Base-by-base conservation (phyloP, 2,888 invertebrate genomes). In the Gortyna flavago region DNA sequence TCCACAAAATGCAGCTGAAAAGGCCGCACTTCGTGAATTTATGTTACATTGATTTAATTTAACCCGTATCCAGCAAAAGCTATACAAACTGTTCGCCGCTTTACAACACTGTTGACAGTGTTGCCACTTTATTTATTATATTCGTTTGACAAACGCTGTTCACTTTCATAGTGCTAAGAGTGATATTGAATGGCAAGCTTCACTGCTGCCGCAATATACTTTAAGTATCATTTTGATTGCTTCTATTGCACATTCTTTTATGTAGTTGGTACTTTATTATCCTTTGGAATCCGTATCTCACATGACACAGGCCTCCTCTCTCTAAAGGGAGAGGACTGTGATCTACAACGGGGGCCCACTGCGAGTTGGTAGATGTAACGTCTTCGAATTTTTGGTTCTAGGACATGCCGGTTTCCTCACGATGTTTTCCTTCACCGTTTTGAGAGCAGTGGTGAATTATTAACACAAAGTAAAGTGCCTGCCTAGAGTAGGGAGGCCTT, bases 21-120 rank as follows among this genome's bases (percentile, higher is more conserved):
- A 83, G 44, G 44, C 71, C 57, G 51, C 83, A 74, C 54, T 83
- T 57, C 38, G 38, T 72, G 64, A 75, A 75, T n/a, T n/a, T n/a
- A 79, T 48, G 84, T 79, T 72, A 78, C 86, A 83, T 75, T 80
- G 86, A 83, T 78, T 86, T 83, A 75, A 87, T 85, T 85, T 75
- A 87, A 77, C 13, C 62, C 64, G 65, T 62, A 75, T 78, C 74
- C 78, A 38, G 76, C 38, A 65, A 69, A 35, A 69, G 69, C 72
- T 51, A 73, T 77, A 77, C 86, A 83, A 77, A 77, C 44, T 62
- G 59, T 76, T 81, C 54, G 54, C 41, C 59, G 72, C 32, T 82
- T 76, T 41, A 65, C 48, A 71, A 54, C 32, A 35, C 65, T 59
- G 83, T 67, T 68, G 77, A 67, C 85, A 61, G 48, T 73, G 59